Percentiles rank a stretch among this genome's conserved stretches.
Evolutionary conservation across 2,888 invertebrate genomes (phyloP).

Genomic region (Microctonus hyperodae): DNA sequence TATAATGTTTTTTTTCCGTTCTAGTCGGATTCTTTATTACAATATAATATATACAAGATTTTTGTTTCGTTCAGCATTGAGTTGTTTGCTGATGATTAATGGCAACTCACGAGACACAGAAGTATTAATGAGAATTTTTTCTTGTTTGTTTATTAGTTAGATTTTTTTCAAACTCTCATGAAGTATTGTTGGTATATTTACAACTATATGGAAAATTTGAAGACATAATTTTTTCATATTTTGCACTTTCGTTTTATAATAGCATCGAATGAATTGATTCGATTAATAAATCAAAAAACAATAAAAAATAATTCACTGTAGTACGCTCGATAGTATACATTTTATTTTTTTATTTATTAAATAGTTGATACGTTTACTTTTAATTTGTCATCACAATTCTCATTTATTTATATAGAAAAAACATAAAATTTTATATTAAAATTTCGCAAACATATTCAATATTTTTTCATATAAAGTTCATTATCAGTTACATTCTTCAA

Average conservation of each 20-base stretch:
- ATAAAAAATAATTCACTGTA: not conserved
- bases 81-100: slow-evolving; percentile 41
- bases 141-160: slow-evolving; percentile 10
- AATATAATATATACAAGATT: slow-evolving; percentile 56
- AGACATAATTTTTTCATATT: not conserved
- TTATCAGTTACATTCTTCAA: not conserved
- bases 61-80: slow-evolving; percentile 34
- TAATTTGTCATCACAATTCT: not conserved
- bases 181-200: not conserved
- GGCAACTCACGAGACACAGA: slow-evolving; percentile 33
- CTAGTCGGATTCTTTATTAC: slow-evolving; percentile 49
- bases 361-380: not conserved
- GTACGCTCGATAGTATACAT: too few species aligned
- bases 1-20: slow-evolving; percentile 19
- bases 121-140: not conserved
- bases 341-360: not conserved
- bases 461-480: not conserved
- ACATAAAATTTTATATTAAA: not conserved
- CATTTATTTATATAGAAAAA: not conserved
- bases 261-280: not conserved
- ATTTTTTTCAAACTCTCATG: not conserved
- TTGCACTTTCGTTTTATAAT: not conserved
- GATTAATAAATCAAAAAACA: not conserved
- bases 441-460: not conserved
- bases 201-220: slow-evolving; percentile 8